Evolutionary conservation across 2,888 invertebrate genomes (phyloP).

Genomic region (Drosophila picticornis): DNA sequence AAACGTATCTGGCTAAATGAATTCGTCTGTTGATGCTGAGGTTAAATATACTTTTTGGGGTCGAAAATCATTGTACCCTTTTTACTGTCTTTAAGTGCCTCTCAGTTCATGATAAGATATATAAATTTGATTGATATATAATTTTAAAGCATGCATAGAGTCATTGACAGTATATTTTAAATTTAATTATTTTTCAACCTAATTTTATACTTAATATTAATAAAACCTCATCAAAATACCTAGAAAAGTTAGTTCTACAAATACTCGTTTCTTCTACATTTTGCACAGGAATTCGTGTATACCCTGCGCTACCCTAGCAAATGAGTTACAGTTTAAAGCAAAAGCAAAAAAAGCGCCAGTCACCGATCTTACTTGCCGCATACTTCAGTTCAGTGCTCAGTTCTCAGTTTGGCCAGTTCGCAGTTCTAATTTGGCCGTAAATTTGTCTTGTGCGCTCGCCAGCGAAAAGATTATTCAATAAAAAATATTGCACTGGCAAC

Average conservation of each 20-base stretch:
- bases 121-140: too few relatives aligned
- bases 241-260: not conserved
- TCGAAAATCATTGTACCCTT: too few relatives aligned
- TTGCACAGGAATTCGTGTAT: not conserved
- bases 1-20: too few relatives aligned
- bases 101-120: too few relatives aligned
- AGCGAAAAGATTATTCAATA: slow-evolving; percentile 67
- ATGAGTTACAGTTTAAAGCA: slow-evolving; percentile 4
- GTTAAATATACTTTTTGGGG: too few relatives aligned
- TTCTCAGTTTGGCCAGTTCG: slow-evolving; percentile 30
- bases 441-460: slow-evolving; percentile 64
- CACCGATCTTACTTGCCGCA: slow-evolving; percentile 59
- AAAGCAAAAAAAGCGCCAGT: slow-evolving; percentile 55
- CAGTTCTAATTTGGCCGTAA: slow-evolving; percentile 78
- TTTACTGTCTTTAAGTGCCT: too few relatives aligned
- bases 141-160: too few relatives aligned
- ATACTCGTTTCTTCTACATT: not conserved
- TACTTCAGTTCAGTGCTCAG: slow-evolving; percentile 4
- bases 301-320: slow-evolving; percentile 16
- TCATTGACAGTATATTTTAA: too few relatives aligned
- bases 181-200: accelerated
- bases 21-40: too few relatives aligned
- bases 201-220: too few relatives aligned
- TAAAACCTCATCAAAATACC: not conserved
- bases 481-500: slow-evolving; percentile 49